Evolutionary conservation across 2,797 vertebrate genomes (phyloP), one percentile per base, ranked within the genome.

Genomic region (Varecia variegata): DNA sequence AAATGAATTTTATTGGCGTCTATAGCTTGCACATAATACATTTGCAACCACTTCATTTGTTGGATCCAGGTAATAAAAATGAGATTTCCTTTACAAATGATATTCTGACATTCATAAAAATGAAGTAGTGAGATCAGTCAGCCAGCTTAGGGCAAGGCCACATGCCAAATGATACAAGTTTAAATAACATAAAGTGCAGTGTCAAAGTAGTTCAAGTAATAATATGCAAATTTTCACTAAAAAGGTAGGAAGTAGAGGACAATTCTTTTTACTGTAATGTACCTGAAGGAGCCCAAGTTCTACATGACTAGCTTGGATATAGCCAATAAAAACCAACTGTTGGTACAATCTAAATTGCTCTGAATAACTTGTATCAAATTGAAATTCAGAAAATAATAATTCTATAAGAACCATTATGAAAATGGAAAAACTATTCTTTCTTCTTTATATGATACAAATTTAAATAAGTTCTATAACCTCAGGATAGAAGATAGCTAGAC

Each of bases 41-140:
- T 97, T 96, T 94, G 35, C 80, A 96, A 68, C 43, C 7, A 11
- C 62, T 97, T 98, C 88, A 90, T 95, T 96, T 95, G 67, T 90
- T 96, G 71, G 90, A 93, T 80, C n/a, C 14, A 88, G 81, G 74
- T 27, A 94, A 94, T 95, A 96, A 97, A 96, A 97, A 83, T 94
- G 74, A 90, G 85, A 97, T 96, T 87, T 94, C 68, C 52, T 96
- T 93, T 83, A 92, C 76, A 80, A 97, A 89, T 1, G 0, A 58
- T 40, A 90, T 40, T 88, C 81, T 96, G 81, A 84, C 71, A 92
- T 30, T 88, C 88, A 96, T 77, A 97, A 97, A 96, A 90, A 96
- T 81, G 54, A 97, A 95, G 17, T n/a, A 68, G 58, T 94, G 14
- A 73, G 43, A 76, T 92, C 56, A 84, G 43, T 76, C 58, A 95